A percentile compares a stretch with the other conserved stretches of the same genome.
These are phyloP conservation scores for Oncorhynchus masou DNA, from an alignment of 2,113 vertebrate species.

Conservation along the genomic window DNA sequence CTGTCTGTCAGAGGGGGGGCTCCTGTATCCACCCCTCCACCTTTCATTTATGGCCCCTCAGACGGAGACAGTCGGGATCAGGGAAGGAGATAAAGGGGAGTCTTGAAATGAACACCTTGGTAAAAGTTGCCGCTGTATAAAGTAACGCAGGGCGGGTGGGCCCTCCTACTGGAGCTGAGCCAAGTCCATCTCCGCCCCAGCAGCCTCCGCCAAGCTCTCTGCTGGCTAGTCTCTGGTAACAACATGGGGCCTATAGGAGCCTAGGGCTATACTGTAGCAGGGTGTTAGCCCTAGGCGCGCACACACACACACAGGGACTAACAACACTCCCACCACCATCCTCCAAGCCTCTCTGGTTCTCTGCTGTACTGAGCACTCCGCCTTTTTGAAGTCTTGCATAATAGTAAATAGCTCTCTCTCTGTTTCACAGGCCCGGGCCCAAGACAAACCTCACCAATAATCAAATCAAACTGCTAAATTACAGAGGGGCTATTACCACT, in stretches of 20 bases:
- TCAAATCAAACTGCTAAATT: constrained; percentile 41
- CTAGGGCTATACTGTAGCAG: neutral
- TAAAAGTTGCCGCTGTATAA: constrained; percentile 30
- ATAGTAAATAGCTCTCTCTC: constrained; percentile 18
- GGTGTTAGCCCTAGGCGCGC: neutral
- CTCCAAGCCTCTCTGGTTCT: neutral
- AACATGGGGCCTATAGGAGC: neutral
- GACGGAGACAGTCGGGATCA: constrained; percentile 24
- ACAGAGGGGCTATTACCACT: constrained; percentile 58
- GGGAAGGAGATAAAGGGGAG: constrained; percentile 15
- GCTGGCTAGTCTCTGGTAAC: neutral
- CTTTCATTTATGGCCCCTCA: constrained; percentile 35
- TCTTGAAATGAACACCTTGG: constrained; percentile 48
- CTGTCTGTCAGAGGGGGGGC: neutral
- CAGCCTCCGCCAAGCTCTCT: constrained; percentile 7
- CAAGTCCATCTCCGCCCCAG: neutral
- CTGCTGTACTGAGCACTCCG: neutral
- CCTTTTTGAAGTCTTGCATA: constrained; percentile 35
- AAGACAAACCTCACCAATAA: constrained; percentile 38
- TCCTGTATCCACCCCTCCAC: neutral
- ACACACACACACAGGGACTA: neutral
- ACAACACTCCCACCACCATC: neutral
- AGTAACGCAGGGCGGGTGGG: constrained; percentile 14
- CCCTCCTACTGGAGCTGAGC: constrained; percentile 27
- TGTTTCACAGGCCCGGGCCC: constrained; percentile 10